A percentile compares a stretch with the other conserved stretches of the same genome.
These are phyloP conservation scores for Otocyon megalotis DNA, from an alignment of 2,113 vertebrate genomes.

Conservation along the genomic window DNA sequence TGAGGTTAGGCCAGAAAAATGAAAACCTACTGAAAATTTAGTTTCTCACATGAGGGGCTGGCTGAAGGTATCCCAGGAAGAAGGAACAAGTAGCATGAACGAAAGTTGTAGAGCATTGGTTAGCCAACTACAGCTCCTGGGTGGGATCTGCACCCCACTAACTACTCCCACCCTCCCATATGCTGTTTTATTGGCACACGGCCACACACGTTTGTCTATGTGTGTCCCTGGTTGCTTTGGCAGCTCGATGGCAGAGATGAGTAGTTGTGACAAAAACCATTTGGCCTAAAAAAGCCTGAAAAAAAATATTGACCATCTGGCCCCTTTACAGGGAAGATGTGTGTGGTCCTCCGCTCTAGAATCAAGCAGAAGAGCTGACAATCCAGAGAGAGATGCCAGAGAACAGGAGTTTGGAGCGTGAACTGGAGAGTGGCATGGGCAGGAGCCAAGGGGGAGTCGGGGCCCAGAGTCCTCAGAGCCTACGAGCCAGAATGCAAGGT, in stretches of 20 bases:
- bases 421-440: rapidly evolving
- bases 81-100: neutral
- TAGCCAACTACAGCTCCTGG: too few relatives aligned
- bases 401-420: neutral
- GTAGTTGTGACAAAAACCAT: neutral
- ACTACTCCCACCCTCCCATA: neutral
- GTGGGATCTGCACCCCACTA: neutral
- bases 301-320: neutral
- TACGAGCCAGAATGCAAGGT: neutral
- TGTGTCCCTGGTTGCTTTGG: neutral
- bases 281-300: neutral
- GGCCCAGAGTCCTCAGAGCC: neutral
- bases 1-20: neutral
- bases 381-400: neutral
- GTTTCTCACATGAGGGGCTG: neutral
- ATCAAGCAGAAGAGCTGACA: neutral
- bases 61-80: neutral
- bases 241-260: neutral
- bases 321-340: neutral
- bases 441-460: neutral
- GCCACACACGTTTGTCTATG: neutral
- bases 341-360: neutral
- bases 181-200: neutral
- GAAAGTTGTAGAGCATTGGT: neutral
- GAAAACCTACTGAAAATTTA: neutral